A percentile compares a stretch with the other conserved stretches of the same genome.
phyloP scores from a whole-genome alignment of 2,797 vertebrate genomes.

The Tokudaia muenninki region DNA sequence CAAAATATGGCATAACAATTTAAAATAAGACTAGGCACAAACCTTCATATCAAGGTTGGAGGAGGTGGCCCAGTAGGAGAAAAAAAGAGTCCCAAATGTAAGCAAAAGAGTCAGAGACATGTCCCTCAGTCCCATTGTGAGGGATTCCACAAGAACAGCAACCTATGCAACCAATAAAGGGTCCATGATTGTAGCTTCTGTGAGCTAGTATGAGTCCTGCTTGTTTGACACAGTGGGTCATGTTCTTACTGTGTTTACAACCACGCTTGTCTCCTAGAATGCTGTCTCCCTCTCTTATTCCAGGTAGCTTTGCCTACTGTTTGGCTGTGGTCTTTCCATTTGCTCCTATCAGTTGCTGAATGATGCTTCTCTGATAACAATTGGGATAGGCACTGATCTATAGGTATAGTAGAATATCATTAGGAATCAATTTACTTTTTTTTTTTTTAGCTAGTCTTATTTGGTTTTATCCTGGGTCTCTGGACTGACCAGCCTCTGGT shows the following conservation, averaged over 20 bases:
- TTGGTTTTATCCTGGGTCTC: neutral
- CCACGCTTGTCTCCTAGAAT: neutral
- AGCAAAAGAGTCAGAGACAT: neutral
- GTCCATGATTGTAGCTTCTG: neutral
- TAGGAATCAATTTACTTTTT: neutral
- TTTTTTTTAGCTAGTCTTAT: neutral
- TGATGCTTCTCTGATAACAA: neutral
- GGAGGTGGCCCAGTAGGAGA: neutral
- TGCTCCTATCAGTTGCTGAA: neutral
- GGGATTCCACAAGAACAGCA: neutral
- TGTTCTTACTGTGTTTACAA: neutral
- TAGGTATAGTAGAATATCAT: neutral
- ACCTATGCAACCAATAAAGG: neutral
- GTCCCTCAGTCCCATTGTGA: neutral
- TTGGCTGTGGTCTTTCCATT: neutral
- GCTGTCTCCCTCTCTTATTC: neutral
- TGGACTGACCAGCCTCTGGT: neutral
- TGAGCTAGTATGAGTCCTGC: neutral
- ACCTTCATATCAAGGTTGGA: neutral
- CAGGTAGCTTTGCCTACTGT: neutral
- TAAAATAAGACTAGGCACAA: neutral
- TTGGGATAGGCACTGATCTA: neutral
- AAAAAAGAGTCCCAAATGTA: neutral
- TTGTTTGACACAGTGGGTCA: neutral
- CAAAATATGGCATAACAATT: neutral